Evolutionary conservation across 2,888 invertebrate species (phyloP), one percentile per base, ranked within the genome.

Genomic region (Parnassius apollo): DNA sequence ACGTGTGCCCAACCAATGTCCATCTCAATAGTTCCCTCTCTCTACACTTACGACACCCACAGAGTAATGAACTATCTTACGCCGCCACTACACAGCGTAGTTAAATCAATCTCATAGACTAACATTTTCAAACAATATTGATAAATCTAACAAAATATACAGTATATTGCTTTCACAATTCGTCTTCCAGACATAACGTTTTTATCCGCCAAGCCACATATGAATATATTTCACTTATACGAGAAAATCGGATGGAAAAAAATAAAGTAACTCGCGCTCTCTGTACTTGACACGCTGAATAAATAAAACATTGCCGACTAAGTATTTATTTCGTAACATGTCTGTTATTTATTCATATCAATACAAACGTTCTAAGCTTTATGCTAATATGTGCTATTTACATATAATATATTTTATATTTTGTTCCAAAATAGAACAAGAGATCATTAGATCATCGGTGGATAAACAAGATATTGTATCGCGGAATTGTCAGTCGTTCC

Each of bases 271-370:
- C 11, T 45, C 55, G 48, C 59, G 48, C 35, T 18, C 45, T 42
- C 51, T 59, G 56, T 59, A 59, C 57, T 57, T 59, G 64, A 64
- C 59, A 51, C 46, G 44, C 42, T 51, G 57, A 59, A 64, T 64
- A 63, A 63, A 59, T 63, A 64, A 57, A 53, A 48, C 46, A 18
- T 53, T 42, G 11, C 48, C 42, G 4, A 18, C 48, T 22, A 46
- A 42, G 46, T 59, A 59, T 52, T 56, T 59, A 59, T 57, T 59
- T 18, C 55, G 56, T 49, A 52, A 56, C 52, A 51, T 59, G 59
- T 42, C 54, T 45, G 4, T n/a, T 35, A 50, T 53, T 54, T 57
- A 59, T 63, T 52, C 56, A 52, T 55, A 62, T 35, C 53, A 22
- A 12, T 49, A 44, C 42, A 53, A 42, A 53, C 22, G 18, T 42